Evolutionary conservation across 92 coral and sea anemone species (phyloP), one percentile per base, ranked within the genome.

Genomic region (Anthopleura xanthogrammica): DNA sequence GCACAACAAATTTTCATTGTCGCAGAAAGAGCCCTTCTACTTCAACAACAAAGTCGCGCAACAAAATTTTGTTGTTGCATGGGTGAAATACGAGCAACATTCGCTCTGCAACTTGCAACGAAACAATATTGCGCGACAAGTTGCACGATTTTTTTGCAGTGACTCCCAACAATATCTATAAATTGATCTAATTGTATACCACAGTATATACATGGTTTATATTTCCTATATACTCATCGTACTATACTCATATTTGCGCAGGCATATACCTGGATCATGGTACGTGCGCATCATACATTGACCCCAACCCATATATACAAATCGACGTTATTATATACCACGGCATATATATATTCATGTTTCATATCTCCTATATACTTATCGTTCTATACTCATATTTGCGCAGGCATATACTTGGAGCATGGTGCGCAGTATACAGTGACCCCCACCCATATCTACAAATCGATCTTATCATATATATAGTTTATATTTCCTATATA

Each of bases 391-490:
- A 64, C 24, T 22, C 2, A 64, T n/a, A 22, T 64, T 8, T 64
- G 12, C n/a, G 12, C 74, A 68, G 74, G 42, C 74, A 29, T 8
- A 0, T n/a, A 7, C 78, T 93, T 8, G 94, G 97, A 40, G 97
- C 92, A 19, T 93, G 97, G 97, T 93, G 97, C 54, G 87, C 97
- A 13, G 52, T 50, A 3, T 83, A 55, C 55, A 56, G 54, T 23
- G 87, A 93, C 52, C 60, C 71, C 46, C 77, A 75, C 43, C 97
- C 89, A 57, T 91, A 86, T 79, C 83, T 93, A 24, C 94, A 88
- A 70, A 87, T 93, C 74, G 94, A 93, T 68, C 52, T 93, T 75
- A n/a, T n/a, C n/a, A n/a, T 50, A 50, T 50, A 50, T 0, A 6
- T 5, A 3, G 58, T 54, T 11, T 68, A 29, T 68, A 24, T 23